Evolutionary conservation across 2,888 invertebrate species (phyloP).

Genomic region (Scrobipalpa costella): DNA sequence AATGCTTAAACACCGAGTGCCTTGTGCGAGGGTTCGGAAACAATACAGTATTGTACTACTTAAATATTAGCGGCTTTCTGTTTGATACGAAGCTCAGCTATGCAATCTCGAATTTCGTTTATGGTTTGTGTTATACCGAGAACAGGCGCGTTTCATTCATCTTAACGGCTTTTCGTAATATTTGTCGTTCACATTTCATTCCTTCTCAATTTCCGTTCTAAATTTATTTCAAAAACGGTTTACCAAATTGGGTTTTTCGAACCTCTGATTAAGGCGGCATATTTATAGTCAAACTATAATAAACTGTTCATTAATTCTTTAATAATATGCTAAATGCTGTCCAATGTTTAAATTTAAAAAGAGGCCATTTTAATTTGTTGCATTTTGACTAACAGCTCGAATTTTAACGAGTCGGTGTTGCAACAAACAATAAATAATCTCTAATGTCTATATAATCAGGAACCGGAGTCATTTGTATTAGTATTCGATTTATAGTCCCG

Average conservation of each 20-base stretch:
- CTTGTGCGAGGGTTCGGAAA: conserved; percentile 61
- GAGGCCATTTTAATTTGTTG: conserved; percentile 17
- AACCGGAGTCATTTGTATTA: conserved; percentile 15
- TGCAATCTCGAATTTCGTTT: conserved; percentile 18
- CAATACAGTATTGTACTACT: conserved; percentile 66
- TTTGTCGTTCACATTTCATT: not conserved
- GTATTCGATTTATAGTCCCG: conserved; percentile 24
- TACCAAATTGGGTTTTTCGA: conserved; percentile 20
- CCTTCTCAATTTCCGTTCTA: not conserved
- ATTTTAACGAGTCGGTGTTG: conserved; percentile 23
- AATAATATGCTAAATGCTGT: conserved; percentile 14
- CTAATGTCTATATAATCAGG: conserved; percentile 29
- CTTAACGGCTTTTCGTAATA: not conserved
- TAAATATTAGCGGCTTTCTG: conserved; percentile 51
- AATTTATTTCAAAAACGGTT: not conserved
- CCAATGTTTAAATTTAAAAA: conserved; percentile 17
- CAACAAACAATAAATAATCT: conserved; percentile 28
- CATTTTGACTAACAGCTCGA: conserved; percentile 12
- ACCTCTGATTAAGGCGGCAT: conserved; percentile 22
- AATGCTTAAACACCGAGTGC: conserved; percentile 57
- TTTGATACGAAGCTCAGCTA: conserved; percentile 52
- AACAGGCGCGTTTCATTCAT: conserved; percentile 13
- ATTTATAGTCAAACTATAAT: not conserved
- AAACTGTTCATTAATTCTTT: conserved; percentile 9
- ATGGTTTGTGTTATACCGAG: conserved; percentile 15